Evolutionary conservation across 2,888 invertebrate genomes (phyloP), one percentile per base, ranked within the genome.

Genomic region (Drepanosiphum platanoidis): DNA sequence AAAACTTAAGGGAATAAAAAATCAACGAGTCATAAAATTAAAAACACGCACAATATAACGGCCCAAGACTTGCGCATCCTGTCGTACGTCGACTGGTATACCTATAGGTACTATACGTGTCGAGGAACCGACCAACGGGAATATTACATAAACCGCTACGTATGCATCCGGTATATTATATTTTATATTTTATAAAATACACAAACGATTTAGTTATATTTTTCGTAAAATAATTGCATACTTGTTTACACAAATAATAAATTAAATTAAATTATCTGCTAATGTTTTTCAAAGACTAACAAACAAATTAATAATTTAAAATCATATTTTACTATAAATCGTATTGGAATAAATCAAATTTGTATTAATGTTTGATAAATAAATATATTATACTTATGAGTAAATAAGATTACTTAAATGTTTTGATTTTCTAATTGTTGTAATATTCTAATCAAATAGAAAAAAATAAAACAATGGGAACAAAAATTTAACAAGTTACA

Each of bases 141-240:
- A 80, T 80, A 80, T 42, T 78, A 42, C 32, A 64, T 22, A 8
- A 70, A 30, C 70, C 70, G 68, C 27, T 80, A 70, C 13, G 68
- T n/a, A 39, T 46, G 36, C 52, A 80, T 80, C 70, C 34, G 74
- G 34, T 58, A 39, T 68, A 77, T n/a, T 78, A 42, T 30, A 66
- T 78, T 78, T 30, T 64, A 30, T 64, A 64, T 13, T 64, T 64
- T 30, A 66, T 66, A 66, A 61, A n/a, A 58, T 61, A 27, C 27
- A 61, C n/a, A 61, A 7, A n/a, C 8, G 27, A 61, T 61, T 61
- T 7, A 22, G 61, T 61, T n/a, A 11, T 42, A 42, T 61, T 61
- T 22, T 61, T 27, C 4, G 9, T 61, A 61, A 61, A 61, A 61
- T 61, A 61, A 61, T 61, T 3, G 52, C 22, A 52, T 1, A 18